Evolutionary conservation across 2,888 invertebrate species (phyloP).

Genomic region (Lymantria dispar): DNA sequence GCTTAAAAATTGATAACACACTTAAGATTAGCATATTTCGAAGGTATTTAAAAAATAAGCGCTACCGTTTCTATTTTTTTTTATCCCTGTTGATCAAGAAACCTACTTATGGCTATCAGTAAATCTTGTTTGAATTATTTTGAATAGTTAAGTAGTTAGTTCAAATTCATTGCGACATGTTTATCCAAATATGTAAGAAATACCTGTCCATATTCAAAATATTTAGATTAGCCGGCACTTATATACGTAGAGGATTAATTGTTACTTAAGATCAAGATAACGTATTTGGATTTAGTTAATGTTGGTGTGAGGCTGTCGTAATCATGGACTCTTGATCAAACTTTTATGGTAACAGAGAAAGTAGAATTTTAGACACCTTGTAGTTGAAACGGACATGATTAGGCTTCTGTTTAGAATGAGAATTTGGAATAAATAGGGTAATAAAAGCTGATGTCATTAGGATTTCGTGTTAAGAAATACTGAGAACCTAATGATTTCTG

Average conservation of each 20-base stretch:
- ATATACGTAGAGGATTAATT: neutral
- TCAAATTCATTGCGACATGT: slow-evolving; percentile 1
- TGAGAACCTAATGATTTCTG: too few relatives aligned
- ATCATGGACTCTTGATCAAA: too few relatives aligned
- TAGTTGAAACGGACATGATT: too few relatives aligned
- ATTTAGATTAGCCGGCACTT: neutral
- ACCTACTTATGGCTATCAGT: slow-evolving; percentile 15
- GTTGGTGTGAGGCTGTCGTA: neutral
- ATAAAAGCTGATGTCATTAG: too few relatives aligned
- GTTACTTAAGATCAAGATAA: neutral
- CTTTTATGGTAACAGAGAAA: too few relatives aligned
- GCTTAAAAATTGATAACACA: slow-evolving; percentile 4
- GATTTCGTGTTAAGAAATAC: too few relatives aligned
- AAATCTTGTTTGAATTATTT: slow-evolving; percentile 16
- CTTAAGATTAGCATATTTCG: slow-evolving; percentile 11
- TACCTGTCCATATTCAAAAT: neutral
- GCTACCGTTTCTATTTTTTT: slow-evolving; percentile 7
- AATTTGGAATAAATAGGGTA: too few relatives aligned
- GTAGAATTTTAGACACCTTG: too few relatives aligned
- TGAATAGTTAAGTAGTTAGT: slow-evolving; percentile 11
- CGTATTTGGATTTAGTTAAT: neutral
- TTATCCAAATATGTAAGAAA: neutral
- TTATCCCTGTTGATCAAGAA: slow-evolving; percentile 3
- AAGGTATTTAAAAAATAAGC: slow-evolving; percentile 8
- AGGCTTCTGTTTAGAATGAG: too few relatives aligned